A percentile compares a stretch with the other conserved stretches of the same genome.
phyloP scores from a whole-genome alignment of 2,888 invertebrate species.

The Tupiocoris notatus region DNA sequence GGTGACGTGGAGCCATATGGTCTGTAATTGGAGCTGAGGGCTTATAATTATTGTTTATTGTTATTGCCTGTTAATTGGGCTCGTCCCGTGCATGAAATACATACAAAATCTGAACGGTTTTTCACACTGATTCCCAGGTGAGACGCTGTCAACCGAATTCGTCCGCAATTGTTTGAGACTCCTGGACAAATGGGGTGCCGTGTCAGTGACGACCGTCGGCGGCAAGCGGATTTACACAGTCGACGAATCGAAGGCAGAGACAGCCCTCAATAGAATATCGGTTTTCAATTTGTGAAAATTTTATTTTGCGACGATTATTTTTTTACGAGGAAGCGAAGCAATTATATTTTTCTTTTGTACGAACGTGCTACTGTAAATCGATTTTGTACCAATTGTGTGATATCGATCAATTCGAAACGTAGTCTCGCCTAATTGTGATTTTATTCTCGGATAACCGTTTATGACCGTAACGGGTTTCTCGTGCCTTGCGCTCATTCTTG shows the following conservation, averaged over 20 bases:
- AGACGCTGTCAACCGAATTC: conserved; percentile 83
- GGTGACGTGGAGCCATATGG: no score
- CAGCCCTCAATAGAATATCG: conserved; percentile 15
- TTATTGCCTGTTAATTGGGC: no score
- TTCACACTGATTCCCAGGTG: no score
- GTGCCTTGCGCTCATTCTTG: not conserved
- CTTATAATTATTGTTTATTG: no score
- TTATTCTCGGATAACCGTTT: not conserved
- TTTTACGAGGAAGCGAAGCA: not conserved
- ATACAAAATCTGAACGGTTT: no score
- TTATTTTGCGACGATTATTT: no score
- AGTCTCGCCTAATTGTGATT: not conserved
- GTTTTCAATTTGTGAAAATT: not conserved
- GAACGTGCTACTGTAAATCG: not conserved
- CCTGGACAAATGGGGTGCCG: conserved; percentile 75
- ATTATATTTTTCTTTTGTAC: not conserved
- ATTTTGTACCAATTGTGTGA: not conserved
- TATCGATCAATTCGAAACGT: not conserved
- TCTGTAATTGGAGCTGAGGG: no score
- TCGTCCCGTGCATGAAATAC: no score
- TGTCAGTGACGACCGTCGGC: conserved; percentile 60
- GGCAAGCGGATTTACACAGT: conserved; percentile 54
- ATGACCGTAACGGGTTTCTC: not conserved
- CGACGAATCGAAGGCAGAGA: conserved; percentile 5
- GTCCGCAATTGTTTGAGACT: conserved; percentile 80